Conservation (phyloP, 2,113 vertebrate species). For the Eptatretus burgeri region DNA sequence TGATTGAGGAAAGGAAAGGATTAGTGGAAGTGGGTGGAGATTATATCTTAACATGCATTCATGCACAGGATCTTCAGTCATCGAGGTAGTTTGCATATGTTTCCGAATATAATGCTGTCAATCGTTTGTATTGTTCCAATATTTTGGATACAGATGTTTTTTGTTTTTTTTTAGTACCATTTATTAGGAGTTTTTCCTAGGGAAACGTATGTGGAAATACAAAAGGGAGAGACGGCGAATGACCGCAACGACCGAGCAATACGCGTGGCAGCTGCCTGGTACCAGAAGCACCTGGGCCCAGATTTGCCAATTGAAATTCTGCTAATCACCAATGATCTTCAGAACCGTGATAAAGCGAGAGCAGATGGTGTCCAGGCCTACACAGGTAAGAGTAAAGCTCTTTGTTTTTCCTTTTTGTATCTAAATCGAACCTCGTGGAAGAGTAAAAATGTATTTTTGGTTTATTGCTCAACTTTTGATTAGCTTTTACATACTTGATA, state of each 20-base stretch:
- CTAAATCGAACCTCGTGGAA: too few relatives aligned
- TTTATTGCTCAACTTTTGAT: too few relatives aligned
- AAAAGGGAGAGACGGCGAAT: conserved; percentile 53
- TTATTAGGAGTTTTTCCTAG: conserved; percentile 16
- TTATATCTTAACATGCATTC: neutral
- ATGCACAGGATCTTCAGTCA: neutral
- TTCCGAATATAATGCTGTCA: too few relatives aligned
- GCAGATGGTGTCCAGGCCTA: conserved; percentile 39
- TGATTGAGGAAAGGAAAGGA: too few relatives aligned
- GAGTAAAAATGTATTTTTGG: too few relatives aligned
- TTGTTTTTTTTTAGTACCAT: neutral
- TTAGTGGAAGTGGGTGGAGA: too few relatives aligned
- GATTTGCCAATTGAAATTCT: conserved; percentile 24
- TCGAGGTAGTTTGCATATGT: too few relatives aligned
- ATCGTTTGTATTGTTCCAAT: neutral
- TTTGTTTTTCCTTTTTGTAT: too few relatives aligned
- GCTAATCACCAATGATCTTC: conserved; percentile 61
- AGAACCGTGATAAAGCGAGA: conserved; percentile 53
- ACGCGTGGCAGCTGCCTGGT: conserved; percentile 55
- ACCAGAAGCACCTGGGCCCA: conserved; percentile 36
- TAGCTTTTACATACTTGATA: neutral
- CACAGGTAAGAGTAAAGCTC: conserved; percentile 31
- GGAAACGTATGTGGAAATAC: conserved; percentile 56
- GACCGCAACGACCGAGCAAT: conserved; percentile 84
- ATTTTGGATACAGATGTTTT: neutral